These are phyloP conservation scores for Trissoscelio sp. DNA, from an alignment of 2,888 invertebrate species.

Conservation along the genomic window DNA sequence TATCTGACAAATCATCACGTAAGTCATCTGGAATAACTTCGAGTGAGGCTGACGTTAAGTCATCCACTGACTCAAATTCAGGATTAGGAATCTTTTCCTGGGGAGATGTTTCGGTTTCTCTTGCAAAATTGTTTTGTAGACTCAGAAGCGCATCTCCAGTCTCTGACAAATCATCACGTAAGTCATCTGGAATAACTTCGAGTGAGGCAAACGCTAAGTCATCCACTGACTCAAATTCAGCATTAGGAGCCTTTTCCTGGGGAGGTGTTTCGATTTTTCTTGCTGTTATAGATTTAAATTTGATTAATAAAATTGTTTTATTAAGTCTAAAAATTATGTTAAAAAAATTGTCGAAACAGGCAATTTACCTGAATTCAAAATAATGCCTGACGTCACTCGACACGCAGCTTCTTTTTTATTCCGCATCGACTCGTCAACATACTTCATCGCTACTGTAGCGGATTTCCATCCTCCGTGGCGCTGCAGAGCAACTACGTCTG, in stretches of 20 bases:
- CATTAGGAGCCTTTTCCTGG: not conserved
- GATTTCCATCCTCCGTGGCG: conserved; percentile 30
- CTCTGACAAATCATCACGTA: conserved; percentile 17
- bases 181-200: conserved; percentile 29
- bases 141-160: conserved; percentile 13
- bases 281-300: conserved; percentile 9
- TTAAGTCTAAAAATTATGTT: conserved; percentile 7
- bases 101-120: conserved; percentile 6
- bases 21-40: conserved; percentile 30
- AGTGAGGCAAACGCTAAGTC: conserved; percentile 26
- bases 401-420: conserved; percentile 28
- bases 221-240: conserved; percentile 11
- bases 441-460: conserved; percentile 24
- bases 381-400: conserved; percentile 20
- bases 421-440: conserved; percentile 28
- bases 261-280: conserved; percentile 6
- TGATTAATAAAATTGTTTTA: conserved; percentile 26
- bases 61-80: conserved; percentile 12
- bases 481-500: conserved; percentile 9
- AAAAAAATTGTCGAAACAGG: conserved; percentile 2
- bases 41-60: conserved; percentile 21
- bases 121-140: conserved; percentile 15
- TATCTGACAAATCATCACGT: conserved; percentile 17
- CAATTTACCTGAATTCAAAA: conserved; percentile 23
- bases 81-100: not conserved